Evolutionary conservation across 2,797 vertebrate species (phyloP).

Genomic region (Hippopotamyrus pictus): DNA sequence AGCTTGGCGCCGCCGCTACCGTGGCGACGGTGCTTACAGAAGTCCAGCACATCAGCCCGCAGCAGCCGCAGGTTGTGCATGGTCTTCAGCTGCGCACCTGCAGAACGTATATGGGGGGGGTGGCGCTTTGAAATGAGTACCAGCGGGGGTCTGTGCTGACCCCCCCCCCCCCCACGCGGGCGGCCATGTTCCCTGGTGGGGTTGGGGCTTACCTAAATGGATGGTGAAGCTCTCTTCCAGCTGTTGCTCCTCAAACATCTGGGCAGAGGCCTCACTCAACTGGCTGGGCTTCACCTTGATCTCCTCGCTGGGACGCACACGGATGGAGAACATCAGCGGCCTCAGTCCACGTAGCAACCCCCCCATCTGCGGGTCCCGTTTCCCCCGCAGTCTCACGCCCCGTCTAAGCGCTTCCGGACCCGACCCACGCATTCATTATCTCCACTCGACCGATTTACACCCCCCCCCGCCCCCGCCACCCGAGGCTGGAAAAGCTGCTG

Average conservation of each 20-base stretch:
- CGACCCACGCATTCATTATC: conserved; percentile 28
- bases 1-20: conserved; percentile 84
- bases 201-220: conserved; percentile 72
- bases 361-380: background rate
- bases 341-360: background rate
- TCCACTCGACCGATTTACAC: conserved; percentile 19
- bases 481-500: background rate
- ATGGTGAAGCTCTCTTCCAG: conserved; percentile 98
- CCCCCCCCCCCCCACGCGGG: background rate
- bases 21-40: conserved; percentile 84
- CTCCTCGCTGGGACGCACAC: conserved; percentile 74
- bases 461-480: background rate
- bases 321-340: background rate
- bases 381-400: background rate
- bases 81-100: conserved; percentile 93
- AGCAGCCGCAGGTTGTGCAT: conserved; percentile 95
- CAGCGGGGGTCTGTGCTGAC: background rate
- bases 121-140: background rate
- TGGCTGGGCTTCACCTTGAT: conserved; percentile 87
- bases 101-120: background rate
- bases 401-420: conserved; percentile 13
- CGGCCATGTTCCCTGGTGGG: background rate
- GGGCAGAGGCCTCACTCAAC: conserved; percentile 68
- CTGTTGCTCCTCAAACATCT: conserved; percentile 86
- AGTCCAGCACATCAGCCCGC: conserved; percentile 83